These are phyloP conservation scores for Suillia variegata DNA, from an alignment of 2,888 invertebrate species.

Conservation along the genomic window DNA sequence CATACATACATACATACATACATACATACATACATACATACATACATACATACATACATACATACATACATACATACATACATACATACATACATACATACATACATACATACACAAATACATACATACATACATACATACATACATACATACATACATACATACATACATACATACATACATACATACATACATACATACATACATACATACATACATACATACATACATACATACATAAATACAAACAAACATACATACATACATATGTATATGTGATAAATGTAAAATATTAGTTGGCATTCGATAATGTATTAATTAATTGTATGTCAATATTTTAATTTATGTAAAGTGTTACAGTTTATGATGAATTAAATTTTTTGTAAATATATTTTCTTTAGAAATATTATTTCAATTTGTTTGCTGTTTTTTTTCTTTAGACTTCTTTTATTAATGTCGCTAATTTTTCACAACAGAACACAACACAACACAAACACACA, in stretches of 20 bases:
- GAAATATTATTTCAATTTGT: conserved; percentile 5
- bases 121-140: background rate
- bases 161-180: background rate
- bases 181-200: background rate
- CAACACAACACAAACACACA: background rate
- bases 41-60: background rate
- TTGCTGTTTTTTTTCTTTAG: background rate
- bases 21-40: conserved; percentile 3
- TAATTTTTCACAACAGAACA: conserved; percentile 4
- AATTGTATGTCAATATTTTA: too few species aligned
- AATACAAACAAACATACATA: background rate
- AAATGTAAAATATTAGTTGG: background rate
- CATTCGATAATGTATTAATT: too few species aligned
- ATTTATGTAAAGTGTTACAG: too few species aligned
- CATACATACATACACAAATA: too few species aligned
- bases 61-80: conserved; percentile 28
- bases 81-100: conserved; percentile 19
- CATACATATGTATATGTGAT: background rate
- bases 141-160: background rate
- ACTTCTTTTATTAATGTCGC: background rate
- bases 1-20: background rate
- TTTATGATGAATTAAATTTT: too few species aligned
- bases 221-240: background rate
- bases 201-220: background rate
- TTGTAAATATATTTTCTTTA: background rate